These are phyloP conservation scores for Pyrgilauda ruficollis DNA, from an alignment of 2,113 vertebrate species.

Conservation along the genomic window DNA sequence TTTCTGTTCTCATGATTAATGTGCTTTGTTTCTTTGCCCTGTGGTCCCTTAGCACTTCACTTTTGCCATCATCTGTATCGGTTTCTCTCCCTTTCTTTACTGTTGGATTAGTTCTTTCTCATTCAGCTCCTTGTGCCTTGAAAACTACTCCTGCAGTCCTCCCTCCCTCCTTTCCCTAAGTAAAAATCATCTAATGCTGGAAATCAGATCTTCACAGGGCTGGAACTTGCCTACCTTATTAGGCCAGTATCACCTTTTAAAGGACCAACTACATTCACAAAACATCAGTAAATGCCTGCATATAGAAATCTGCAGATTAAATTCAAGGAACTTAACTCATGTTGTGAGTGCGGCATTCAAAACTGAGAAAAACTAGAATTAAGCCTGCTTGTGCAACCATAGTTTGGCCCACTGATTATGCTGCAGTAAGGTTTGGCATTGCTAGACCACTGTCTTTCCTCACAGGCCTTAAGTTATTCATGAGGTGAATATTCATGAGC, in stretches of 20 bases:
- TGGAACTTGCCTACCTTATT: neutral
- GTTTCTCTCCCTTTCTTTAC: neutral
- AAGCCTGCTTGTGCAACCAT: neutral
- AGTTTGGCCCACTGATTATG: neutral
- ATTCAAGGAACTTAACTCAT: neutral
- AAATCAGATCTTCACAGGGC: neutral
- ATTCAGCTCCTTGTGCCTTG: neutral
- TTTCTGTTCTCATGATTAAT: neutral
- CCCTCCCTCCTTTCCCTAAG: neutral
- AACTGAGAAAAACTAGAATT: neutral
- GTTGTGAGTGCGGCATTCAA: neutral
- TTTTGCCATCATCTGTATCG: neutral
- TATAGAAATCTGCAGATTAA: neutral
- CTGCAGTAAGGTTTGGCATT: neutral
- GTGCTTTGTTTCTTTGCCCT: neutral
- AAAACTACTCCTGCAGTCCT: neutral
- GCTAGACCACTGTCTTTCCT: neutral
- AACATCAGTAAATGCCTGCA: neutral
- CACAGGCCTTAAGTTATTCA: neutral
- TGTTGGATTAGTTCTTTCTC: neutral
- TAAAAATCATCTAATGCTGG: neutral
- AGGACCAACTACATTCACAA: neutral
- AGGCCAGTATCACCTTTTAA: neutral
- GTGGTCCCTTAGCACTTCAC: neutral
- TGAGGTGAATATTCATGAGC: neutral